Conservation (phyloP, 1,140 invertebrate species). For the Eupeodes corollae region DNA sequence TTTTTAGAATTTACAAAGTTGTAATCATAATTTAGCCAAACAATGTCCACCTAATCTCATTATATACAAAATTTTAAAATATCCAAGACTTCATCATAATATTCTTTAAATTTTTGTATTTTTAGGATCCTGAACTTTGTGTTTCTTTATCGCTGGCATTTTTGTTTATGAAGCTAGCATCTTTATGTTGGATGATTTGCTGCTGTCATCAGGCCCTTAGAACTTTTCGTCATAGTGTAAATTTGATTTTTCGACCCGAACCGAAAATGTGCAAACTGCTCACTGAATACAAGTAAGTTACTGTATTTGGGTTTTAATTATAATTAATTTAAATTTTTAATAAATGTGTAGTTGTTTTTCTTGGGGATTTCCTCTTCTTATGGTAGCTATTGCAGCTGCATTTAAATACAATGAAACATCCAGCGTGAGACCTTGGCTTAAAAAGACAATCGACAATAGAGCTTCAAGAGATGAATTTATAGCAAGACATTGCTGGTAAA, state of each 20-base stretch:
- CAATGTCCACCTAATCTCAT: no score
- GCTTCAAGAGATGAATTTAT: no score
- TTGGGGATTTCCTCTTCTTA: constrained; percentile 40
- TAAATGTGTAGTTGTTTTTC: constrained; percentile 39
- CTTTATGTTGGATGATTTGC: constrained; percentile 49
- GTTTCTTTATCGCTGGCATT: constrained; percentile 48
- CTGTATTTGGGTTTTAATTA: no score
- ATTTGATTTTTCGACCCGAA: constrained; percentile 32
- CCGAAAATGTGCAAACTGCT: constrained; percentile 30
- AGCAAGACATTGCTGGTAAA: no score
- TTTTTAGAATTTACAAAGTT: no score
- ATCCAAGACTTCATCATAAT: no score
- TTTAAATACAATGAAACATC: constrained; percentile 7
- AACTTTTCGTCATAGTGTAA: constrained; percentile 34
- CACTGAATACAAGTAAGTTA: constrained; percentile 22
- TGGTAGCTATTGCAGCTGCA: constrained; percentile 23
- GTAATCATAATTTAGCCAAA: no score
- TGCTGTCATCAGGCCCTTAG: constrained; percentile 50
- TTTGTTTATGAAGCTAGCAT: constrained; percentile 48
- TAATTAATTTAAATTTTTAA: background rate
- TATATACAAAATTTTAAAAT: no score
- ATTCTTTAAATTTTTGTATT: no score
- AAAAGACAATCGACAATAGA: no score
- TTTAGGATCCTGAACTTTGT: constrained; percentile 51
- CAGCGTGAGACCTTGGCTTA: no score